These are phyloP conservation scores for Onychomys torridus DNA, from an alignment of 2,797 vertebrate species.

Conservation along the genomic window DNA sequence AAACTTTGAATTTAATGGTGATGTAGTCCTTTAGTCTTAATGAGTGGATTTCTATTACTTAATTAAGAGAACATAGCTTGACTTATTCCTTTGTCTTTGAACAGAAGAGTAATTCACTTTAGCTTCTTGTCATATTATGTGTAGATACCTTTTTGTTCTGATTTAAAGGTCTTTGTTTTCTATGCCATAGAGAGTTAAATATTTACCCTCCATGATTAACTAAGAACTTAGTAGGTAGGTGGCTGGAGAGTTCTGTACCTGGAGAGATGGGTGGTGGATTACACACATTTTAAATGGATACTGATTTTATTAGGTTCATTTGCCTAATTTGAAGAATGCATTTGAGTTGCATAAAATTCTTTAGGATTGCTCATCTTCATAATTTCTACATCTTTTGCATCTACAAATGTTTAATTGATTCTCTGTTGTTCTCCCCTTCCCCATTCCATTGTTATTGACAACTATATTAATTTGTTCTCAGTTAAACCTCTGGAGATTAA, in stretches of 20 bases:
- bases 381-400: conserved; percentile 55
- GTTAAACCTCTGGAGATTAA: neutral
- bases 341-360: conserved; percentile 35
- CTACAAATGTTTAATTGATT: conserved; percentile 66
- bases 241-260: neutral
- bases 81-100: conserved; percentile 18
- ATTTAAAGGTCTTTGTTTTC: conserved; percentile 30
- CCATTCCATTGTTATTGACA: conserved; percentile 42
- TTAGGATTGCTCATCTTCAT: conserved; percentile 61
- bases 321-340: conserved; percentile 75
- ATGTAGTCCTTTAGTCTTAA: neutral
- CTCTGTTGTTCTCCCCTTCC: neutral
- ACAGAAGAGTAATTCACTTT: neutral
- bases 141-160: conserved; percentile 43
- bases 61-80: neutral
- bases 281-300: conserved; percentile 58
- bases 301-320: conserved; percentile 72
- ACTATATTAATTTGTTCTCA: conserved; percentile 61
- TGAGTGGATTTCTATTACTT: neutral
- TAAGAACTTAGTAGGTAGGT: conserved; percentile 28
- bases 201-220: conserved; percentile 54
- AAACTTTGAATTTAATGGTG: neutral
- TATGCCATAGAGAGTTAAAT: conserved; percentile 31
- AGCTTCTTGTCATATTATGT: neutral
- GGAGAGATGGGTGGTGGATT: neutral